A percentile compares a stretch with the other conserved stretches of the same genome.
phyloP scores from a whole-genome alignment of 2,888 invertebrate genomes.

The Thelaira solivaga region DNA sequence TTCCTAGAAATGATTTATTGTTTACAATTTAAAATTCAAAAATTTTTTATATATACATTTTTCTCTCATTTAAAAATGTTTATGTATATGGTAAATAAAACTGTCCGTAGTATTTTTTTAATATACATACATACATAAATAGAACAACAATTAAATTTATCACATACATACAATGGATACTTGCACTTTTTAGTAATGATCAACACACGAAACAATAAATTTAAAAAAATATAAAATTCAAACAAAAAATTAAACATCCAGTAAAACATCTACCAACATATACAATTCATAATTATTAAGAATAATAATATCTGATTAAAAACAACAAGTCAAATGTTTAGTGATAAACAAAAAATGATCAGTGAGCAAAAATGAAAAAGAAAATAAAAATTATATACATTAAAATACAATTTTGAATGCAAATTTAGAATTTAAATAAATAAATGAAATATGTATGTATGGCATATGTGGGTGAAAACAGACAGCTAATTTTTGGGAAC shows the following conservation, averaged over 20 bases:
- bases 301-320: conserved; percentile 19
- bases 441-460: too few species aligned
- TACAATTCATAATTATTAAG: conserved; percentile 42
- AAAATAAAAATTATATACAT: conserved; percentile 34
- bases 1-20: too few species aligned
- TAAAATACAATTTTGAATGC: background rate
- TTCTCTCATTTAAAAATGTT: too few species aligned
- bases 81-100: too few species aligned
- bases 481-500: too few species aligned
- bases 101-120: conserved; percentile 12
- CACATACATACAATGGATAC: conserved; percentile 48
- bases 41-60: too few species aligned
- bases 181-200: conserved; percentile 60
- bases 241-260: conserved; percentile 19
- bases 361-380: too few species aligned
- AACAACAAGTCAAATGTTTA: conserved; percentile 42
- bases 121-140: background rate
- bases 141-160: conserved; percentile 30
- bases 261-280: conserved; percentile 37
- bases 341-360: conserved; percentile 38
- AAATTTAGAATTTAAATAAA: too few species aligned
- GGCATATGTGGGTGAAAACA: too few species aligned
- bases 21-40: too few species aligned
- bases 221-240: conserved; percentile 25
- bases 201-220: conserved; percentile 46